Conservation (phyloP, 2,888 invertebrate genomes). For the Metallyticus violacea region DNA sequence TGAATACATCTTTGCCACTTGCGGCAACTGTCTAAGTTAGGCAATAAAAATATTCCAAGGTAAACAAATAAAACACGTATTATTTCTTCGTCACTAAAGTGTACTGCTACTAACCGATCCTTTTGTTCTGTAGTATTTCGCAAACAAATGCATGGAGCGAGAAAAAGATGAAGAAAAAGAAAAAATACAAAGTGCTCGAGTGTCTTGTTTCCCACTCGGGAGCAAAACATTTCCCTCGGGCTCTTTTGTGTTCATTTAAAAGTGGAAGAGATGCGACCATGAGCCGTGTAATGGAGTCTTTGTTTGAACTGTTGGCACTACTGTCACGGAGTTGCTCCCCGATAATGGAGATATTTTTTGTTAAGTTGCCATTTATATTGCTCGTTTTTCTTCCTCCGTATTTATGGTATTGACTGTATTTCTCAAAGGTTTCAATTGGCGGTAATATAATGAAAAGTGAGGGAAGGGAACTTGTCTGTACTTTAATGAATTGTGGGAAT, state of each 20-base stretch:
- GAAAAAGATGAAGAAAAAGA: not conserved
- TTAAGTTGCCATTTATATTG: not conserved
- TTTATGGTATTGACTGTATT: not conserved
- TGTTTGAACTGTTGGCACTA: not conserved
- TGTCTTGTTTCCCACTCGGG: not conserved
- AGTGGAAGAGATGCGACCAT: not conserved
- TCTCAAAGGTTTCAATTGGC: not conserved
- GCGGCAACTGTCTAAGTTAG: not conserved
- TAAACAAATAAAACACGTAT: not conserved
- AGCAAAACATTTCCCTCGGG: not conserved
- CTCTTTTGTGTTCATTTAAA: not conserved
- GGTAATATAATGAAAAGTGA: not conserved
- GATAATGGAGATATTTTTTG: not conserved
- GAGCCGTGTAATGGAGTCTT: not conserved
- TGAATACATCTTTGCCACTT: no score
- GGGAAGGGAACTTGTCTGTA: not conserved
- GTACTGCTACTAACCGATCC: not conserved
- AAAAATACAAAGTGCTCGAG: no score
- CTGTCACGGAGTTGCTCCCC: not conserved
- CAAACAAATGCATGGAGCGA: not conserved
- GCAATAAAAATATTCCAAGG: not conserved
- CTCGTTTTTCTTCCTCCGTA: not conserved
- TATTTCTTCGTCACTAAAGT: not conserved
- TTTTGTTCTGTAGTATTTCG: not conserved
- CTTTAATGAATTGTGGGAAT: no score